A percentile compares a stretch with the other conserved stretches of the same genome.
These are phyloP conservation scores for Halcyon senegalensis DNA, from an alignment of 2,113 vertebrate species.

Conservation along the genomic window DNA sequence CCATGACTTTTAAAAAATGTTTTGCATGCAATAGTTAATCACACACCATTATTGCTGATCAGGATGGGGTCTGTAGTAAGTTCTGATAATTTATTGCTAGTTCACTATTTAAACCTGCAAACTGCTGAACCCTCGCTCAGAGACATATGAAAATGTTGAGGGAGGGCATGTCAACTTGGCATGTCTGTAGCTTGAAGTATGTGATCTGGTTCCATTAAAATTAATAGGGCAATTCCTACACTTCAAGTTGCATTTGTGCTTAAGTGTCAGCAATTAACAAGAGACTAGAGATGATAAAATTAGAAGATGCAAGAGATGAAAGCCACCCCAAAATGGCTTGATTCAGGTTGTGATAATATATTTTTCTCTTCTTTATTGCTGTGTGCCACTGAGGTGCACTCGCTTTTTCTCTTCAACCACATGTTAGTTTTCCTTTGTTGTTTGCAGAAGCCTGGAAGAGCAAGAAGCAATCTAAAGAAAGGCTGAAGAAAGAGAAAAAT, in stretches of 20 bases:
- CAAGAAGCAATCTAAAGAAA: not conserved
- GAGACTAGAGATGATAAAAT: not conserved
- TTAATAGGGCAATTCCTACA: not conserved
- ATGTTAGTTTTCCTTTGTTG: not conserved
- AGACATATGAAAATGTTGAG: not conserved
- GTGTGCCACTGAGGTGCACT: not conserved
- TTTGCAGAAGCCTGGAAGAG: not conserved
- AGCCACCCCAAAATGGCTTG: not conserved
- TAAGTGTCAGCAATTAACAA: not conserved
- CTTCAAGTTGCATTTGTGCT: not conserved
- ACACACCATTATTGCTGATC: not conserved
- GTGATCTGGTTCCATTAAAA: not conserved
- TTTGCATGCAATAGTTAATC: not conserved
- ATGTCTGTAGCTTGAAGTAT: not conserved
- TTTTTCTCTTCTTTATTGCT: not conserved
- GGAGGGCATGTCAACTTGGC: not conserved
- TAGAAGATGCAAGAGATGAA: not conserved
- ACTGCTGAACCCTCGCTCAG: not conserved
- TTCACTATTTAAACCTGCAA: not conserved
- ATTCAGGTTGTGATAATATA: not conserved
- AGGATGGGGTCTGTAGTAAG: not conserved
- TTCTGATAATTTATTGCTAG: not conserved
- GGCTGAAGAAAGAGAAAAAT: not conserved
- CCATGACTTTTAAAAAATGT: not conserved
- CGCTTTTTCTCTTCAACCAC: not conserved